Conservation (phyloP, 2,113 vertebrate genomes). For the Capricornis sumatraensis region DNA sequence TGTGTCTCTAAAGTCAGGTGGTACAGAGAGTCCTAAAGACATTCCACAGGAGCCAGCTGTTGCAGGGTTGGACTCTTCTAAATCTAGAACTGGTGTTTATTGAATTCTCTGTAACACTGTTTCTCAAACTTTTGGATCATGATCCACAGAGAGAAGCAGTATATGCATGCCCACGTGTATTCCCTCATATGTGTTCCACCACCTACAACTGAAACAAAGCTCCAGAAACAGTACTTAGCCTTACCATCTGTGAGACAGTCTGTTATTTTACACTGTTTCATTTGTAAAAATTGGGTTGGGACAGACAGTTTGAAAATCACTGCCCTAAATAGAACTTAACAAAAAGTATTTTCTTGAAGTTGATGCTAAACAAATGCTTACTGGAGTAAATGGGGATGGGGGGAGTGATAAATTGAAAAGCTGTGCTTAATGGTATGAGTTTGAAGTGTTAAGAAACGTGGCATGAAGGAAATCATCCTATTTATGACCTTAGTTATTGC, state of each 20-base stretch:
- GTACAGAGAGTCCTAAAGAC: background rate
- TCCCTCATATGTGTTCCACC: background rate
- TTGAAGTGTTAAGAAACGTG: background rate
- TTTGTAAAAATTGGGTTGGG: background rate
- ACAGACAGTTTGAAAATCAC: background rate
- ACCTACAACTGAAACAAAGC: background rate
- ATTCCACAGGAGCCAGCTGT: background rate
- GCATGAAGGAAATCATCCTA: background rate
- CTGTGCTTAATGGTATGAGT: background rate
- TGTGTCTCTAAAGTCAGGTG: background rate
- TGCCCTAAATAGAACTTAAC: background rate
- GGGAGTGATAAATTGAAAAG: background rate
- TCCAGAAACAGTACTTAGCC: background rate
- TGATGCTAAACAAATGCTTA: background rate
- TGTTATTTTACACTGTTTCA: background rate
- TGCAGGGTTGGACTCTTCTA: background rate
- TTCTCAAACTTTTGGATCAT: background rate
- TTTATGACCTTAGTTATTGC: background rate
- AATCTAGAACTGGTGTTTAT: background rate
- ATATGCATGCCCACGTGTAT: fast-evolving
- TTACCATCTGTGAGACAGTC: background rate
- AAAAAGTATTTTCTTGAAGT: background rate
- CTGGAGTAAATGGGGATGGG: background rate
- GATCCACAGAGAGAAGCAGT: background rate
- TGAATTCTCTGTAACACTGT: background rate